Evolutionary conservation across 2,888 invertebrate species (phyloP), one percentile per base, ranked within the genome.

Genomic region (Periphyllus acericola): DNA sequence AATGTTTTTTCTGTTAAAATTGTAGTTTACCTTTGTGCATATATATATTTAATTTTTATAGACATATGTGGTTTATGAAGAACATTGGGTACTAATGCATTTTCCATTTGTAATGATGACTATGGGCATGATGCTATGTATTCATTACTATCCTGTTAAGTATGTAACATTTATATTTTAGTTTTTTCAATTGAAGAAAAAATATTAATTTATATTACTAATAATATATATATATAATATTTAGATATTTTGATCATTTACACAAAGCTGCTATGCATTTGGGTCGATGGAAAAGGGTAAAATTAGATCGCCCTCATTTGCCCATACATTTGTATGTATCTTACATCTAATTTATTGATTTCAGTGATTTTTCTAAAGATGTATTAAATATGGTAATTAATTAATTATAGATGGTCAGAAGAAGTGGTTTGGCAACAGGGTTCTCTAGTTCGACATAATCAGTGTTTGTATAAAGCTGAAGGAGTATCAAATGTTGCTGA

Each of bases 181-280:
- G 17, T 32, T 71, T 71, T 14, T 29, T 17, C 4, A 17, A n/a
- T 9, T 8, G 1, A 11, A 32, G 46, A 71, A 29, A 71, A 32
- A 71, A 71, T 71, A 17, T 32, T 29, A 29, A 17, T 32, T 14
- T 71, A 32, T 60, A 14, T 32, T 32, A 71, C 9, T 25, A 68
- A 68, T 19, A 60, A 11, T 60, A 60, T 17, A 19, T 11, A 66
- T 66, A 72, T n/a, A 76, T 36, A 83, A 21, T 79, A 88, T 90
- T 52, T 88, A 92, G 93, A 89, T 96, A 97, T 91, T 95, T 97
- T 91, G 98, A 99, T 92, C 95, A 96, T 66, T 93, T 98, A 89
- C 99, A 99, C 92, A 94, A 97, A 90, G 95, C 97, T 89, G 96
- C 98, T 0, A 92, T 96, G 80, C 99, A 99, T 92, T 93, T 99